phyloP scores from a whole-genome alignment of 2,113 vertebrate species.

The Pao palembangensis region DNA sequence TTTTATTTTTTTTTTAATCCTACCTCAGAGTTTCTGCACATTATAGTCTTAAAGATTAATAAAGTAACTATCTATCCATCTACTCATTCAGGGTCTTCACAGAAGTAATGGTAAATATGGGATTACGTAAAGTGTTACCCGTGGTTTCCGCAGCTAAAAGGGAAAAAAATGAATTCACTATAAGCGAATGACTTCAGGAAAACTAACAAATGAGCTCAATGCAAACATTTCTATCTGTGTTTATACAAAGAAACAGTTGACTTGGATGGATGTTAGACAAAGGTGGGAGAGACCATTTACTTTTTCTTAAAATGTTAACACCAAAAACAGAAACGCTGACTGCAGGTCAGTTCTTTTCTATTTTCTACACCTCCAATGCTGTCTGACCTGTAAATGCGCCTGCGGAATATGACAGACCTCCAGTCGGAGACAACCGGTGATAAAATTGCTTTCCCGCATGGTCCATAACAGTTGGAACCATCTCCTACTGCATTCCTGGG shows the following conservation, averaged over 20 bases:
- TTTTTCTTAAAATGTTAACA: no score
- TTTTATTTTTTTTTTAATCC: no score
- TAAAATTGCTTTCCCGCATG: constrained; percentile 1
- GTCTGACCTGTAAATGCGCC: no score
- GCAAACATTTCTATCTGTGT: constrained; percentile 12
- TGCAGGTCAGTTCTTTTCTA: no score
- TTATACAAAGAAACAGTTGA: neutral
- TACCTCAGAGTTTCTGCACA: no score
- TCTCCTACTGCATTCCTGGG: constrained; percentile 6
- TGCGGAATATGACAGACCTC: neutral
- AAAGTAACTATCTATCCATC: no score
- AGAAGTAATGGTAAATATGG: constrained; percentile 45
- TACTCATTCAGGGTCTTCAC: constrained; percentile 26
- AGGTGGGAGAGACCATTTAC: neutral
- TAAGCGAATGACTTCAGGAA: constrained; percentile 4
- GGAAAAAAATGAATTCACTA: constrained; percentile 9
- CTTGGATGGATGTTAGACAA: constrained; percentile 3
- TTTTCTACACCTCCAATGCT: no score
- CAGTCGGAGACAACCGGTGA: neutral
- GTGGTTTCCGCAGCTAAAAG: constrained; percentile 26
- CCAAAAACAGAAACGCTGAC: no score
- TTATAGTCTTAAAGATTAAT: no score
- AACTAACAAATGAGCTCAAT: constrained; percentile 30
- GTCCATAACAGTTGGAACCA: neutral
- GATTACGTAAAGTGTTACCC: constrained; percentile 47